A percentile compares a stretch with the other conserved stretches of the same genome.
Evolutionary conservation across 2,797 vertebrate genomes (phyloP).

Genomic region (Loris lydekkerianus): DNA sequence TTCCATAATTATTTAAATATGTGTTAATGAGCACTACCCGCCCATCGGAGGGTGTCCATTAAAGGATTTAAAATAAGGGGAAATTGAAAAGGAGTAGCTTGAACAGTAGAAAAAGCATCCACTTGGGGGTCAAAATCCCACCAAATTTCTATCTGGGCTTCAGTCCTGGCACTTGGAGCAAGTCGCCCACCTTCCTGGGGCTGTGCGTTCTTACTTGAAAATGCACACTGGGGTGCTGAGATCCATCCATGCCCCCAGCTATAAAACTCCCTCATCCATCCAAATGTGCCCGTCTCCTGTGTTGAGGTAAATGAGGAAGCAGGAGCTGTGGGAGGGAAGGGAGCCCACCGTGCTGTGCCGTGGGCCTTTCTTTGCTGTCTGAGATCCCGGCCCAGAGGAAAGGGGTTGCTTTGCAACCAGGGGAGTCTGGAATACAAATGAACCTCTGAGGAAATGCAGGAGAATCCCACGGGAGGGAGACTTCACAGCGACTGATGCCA

Average conservation of each 20-base stretch:
- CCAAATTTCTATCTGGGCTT: background rate
- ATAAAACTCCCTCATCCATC: accelerated
- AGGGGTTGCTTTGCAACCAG: background rate
- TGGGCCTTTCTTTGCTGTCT: background rate
- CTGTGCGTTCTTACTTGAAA: background rate
- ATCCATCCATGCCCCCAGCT: background rate
- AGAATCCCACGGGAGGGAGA: background rate
- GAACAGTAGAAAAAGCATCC: background rate
- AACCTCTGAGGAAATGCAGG: background rate
- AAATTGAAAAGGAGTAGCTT: slow-evolving; percentile 57
- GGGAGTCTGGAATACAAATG: background rate
- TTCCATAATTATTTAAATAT: slow-evolving; percentile 82
- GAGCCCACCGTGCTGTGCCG: accelerated
- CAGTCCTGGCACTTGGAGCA: background rate
- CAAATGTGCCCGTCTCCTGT: background rate
- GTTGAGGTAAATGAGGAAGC: background rate
- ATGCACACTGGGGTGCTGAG: background rate
- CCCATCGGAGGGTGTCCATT: background rate
- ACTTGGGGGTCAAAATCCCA: background rate
- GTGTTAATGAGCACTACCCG: slow-evolving; percentile 80
- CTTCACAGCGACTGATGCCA: background rate
- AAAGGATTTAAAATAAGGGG: slow-evolving; percentile 39
- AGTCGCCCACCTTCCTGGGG: no score
- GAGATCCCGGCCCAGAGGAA: background rate
- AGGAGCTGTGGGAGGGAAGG: no score